A percentile compares a stretch with the other conserved stretches of the same genome.
These are phyloP conservation scores for Polyergus mexicanus DNA, from an alignment of 1,140 invertebrate species.

Conservation along the genomic window DNA sequence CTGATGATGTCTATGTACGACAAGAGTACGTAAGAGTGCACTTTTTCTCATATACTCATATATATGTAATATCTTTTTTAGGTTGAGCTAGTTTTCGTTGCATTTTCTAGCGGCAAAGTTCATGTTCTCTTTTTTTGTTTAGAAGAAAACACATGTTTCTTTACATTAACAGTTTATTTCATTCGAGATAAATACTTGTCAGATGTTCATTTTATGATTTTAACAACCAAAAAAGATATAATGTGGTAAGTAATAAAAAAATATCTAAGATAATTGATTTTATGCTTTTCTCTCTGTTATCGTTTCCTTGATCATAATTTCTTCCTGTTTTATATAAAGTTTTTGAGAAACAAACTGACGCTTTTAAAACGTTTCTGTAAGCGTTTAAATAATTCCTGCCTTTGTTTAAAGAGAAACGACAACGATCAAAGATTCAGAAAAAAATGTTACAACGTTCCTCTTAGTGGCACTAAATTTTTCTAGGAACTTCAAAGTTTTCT, in stretches of 20 bases:
- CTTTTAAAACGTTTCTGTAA: constrained; percentile 8
- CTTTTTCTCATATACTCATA: neutral
- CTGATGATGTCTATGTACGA: constrained; percentile 19
- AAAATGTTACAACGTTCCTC: neutral
- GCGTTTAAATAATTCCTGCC: neutral
- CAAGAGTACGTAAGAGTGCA: neutral
- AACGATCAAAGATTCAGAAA: neutral
- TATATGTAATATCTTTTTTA: neutral
- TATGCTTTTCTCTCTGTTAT: neutral
- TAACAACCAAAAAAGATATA: neutral
- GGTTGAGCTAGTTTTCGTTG: neutral
- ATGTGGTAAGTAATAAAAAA: neutral
- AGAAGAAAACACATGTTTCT: neutral
- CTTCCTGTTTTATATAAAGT: neutral
- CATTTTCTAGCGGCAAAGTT: neutral
- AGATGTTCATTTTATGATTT: neutral
- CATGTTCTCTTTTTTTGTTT: neutral
- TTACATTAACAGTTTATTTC: neutral
- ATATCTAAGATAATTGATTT: neutral
- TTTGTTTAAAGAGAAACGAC: neutral
- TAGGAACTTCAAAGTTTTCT: neutral
- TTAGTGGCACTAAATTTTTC: constrained; percentile 11
- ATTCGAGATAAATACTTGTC: neutral
- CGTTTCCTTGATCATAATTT: constrained; percentile 1
- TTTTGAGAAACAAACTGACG: constrained; percentile 16